A percentile compares a stretch with the other conserved stretches of the same genome.
Evolutionary conservation across 53 echinoderm and acorn worm genomes (phyloP).

Genomic region (Arbacia lixula): DNA sequence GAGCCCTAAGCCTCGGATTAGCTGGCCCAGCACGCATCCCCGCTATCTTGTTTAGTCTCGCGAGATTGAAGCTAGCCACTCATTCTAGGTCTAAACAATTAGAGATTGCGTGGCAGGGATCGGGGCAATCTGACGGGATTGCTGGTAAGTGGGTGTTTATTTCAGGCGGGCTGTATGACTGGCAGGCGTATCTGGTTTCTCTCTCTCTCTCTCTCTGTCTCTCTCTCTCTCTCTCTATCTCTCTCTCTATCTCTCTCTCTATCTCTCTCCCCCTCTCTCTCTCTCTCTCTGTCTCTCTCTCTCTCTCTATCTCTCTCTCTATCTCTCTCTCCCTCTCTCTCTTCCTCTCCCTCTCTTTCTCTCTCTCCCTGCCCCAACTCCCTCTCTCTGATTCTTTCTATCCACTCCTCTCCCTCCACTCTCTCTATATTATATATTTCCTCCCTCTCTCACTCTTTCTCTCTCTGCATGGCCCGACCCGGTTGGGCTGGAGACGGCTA

Average conservation of each 20-base stretch:
- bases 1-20: constrained; percentile 21
- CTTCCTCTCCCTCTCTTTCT: background rate
- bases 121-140: constrained; percentile 10
- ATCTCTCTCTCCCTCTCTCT: background rate
- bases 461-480: background rate
- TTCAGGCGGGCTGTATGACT: constrained; percentile 5
- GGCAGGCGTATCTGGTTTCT: background rate
- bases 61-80: constrained; percentile 24
- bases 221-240: background rate
- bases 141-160: constrained; percentile 40
- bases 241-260: background rate
- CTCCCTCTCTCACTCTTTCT: background rate
- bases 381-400: background rate
- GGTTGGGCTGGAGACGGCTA: too few relatives aligned
- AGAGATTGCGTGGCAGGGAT: background rate
- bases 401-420: background rate
- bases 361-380: background rate
- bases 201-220: background rate
- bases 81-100: constrained; percentile 4
- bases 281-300: too few relatives aligned
- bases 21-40: background rate
- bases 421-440: too few relatives aligned
- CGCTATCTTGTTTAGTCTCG: constrained; percentile 17
- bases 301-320: background rate
- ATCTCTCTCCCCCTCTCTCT: background rate